Evolutionary conservation across 2,888 invertebrate genomes (phyloP).

Genomic region (Ormyrus pomaceus): DNA sequence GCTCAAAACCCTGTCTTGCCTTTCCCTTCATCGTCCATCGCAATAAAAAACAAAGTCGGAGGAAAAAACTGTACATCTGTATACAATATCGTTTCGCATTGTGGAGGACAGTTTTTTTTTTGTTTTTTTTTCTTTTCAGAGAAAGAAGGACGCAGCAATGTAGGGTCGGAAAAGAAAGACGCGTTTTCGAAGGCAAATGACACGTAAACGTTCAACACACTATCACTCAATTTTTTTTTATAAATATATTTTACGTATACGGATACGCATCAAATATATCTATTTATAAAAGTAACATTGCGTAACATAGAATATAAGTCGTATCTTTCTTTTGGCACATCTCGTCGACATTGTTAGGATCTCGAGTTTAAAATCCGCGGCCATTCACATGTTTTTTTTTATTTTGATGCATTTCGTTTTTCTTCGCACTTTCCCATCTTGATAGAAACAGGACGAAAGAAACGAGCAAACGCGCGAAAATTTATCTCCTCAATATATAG

Average conservation of each 20-base stretch:
- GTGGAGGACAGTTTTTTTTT: background rate
- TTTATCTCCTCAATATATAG: constrained; percentile 40
- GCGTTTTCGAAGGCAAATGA: constrained; percentile 38
- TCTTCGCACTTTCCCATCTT: constrained; percentile 42
- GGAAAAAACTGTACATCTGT: background rate
- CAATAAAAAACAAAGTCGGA: background rate
- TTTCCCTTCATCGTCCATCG: constrained; percentile 20
- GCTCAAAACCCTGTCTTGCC: constrained; percentile 36
- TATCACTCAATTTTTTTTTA: constrained; percentile 38
- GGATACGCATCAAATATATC: constrained; percentile 50
- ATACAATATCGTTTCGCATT: background rate
- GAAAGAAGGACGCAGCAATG: background rate
- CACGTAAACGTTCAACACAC: constrained; percentile 46
- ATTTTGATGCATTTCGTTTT: background rate
- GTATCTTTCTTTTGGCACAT: constrained; percentile 68
- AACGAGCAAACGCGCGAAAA: constrained; percentile 52
- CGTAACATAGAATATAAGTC: constrained; percentile 64
- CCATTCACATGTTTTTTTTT: background rate
- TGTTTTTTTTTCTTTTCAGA: no score
- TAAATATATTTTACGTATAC: constrained; percentile 43
- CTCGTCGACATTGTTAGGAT: constrained; percentile 59
- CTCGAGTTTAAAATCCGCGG: constrained; percentile 15
- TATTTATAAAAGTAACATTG: constrained; percentile 65
- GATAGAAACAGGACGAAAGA: constrained; percentile 54
- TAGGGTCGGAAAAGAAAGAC: background rate